Conservation (phyloP, 2,888 invertebrate genomes). For the Pecten maximus region DNA sequence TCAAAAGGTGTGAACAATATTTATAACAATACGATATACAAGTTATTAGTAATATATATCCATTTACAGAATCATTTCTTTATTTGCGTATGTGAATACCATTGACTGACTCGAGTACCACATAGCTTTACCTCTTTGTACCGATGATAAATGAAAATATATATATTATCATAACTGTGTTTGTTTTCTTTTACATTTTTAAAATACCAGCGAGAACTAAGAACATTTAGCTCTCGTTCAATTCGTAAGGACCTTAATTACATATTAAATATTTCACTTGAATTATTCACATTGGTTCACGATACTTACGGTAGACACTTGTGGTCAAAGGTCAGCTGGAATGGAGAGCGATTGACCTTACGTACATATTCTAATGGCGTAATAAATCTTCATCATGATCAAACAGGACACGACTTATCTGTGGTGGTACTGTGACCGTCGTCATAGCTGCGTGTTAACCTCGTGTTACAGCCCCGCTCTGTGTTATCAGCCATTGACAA, state of each 20-base stretch:
- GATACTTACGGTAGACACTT: not conserved
- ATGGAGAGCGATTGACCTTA: not conserved
- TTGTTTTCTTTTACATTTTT: not conserved
- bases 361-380: not conserved
- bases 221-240: not conserved
- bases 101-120: no score
- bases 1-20: no score
- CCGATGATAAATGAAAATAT: not conserved
- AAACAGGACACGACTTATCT: not conserved
- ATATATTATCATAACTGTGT: not conserved
- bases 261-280: not conserved
- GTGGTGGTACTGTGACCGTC: not conserved
- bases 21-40: no score
- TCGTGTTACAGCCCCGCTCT: no score
- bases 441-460: not conserved
- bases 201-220: not conserved
- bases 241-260: not conserved
- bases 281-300: not conserved
- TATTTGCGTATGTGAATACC: no score
- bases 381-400: not conserved
- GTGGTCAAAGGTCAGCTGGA: not conserved
- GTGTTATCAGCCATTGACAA: no score
- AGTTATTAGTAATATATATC: no score
- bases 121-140: no score
- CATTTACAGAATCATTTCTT: no score